Percentiles rank a stretch among this genome's conserved stretches.
Evolutionary conservation across 2,113 vertebrate species (phyloP).

Genomic region (Pelvicachromis taeniatus): DNA sequence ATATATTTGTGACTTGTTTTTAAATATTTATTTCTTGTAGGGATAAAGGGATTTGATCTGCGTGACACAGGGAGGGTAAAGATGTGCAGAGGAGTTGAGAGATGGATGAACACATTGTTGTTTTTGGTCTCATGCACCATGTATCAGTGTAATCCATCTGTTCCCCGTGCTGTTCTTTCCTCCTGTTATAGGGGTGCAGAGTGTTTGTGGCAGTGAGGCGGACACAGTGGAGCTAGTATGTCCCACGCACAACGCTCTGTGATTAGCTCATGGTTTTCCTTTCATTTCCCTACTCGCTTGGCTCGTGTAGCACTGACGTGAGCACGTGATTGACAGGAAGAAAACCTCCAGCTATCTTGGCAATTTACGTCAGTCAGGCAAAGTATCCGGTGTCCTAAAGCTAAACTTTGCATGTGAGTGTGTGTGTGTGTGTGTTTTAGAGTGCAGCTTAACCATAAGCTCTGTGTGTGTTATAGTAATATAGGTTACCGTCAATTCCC

Average conservation of each 20-base stretch:
- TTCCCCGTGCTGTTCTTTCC: slow-evolving; percentile 1
- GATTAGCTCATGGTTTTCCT: slow-evolving; percentile 48
- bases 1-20: neutral
- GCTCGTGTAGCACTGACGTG: slow-evolving; percentile 2
- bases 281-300: slow-evolving; percentile 36
- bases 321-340: slow-evolving; percentile 35
- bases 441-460: neutral
- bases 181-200: neutral
- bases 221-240: neutral
- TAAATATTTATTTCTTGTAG: neutral
- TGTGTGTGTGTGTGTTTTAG: neutral
- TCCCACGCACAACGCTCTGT: neutral
- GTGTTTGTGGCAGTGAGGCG: neutral
- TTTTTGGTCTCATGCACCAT: neutral
- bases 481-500: neutral
- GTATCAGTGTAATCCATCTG: neutral
- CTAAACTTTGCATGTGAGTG: neutral
- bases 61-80: neutral
- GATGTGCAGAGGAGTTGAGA: neutral
- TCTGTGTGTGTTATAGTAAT: neutral
- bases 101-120: neutral
- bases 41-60: neutral
- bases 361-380: slow-evolving; percentile 43
- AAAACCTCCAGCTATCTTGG: slow-evolving; percentile 21
- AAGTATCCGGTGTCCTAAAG: slow-evolving; percentile 15